phyloP scores from a whole-genome alignment of 2,888 invertebrate genomes.

The Megalurothrips usitatus region DNA sequence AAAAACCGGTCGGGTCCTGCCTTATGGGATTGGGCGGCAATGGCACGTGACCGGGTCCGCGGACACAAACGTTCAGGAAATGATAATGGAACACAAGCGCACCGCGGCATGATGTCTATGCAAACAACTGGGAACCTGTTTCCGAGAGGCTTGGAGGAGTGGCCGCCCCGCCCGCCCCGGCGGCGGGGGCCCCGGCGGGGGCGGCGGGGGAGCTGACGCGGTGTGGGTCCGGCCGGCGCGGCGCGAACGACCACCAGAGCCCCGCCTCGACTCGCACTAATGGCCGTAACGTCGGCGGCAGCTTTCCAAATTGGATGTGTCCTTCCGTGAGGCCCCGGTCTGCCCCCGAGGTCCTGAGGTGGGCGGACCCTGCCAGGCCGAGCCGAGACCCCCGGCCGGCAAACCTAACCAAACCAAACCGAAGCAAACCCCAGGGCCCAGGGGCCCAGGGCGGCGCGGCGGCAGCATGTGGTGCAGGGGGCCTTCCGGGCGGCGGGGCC shows the following conservation, averaged over 20 bases:
- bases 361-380: not conserved
- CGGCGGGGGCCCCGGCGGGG: not conserved
- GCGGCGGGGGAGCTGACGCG: not conserved
- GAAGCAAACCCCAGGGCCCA: too few species aligned
- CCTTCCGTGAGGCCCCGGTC: not conserved
- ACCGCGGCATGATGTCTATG: constrained; percentile 3
- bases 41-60: not conserved
- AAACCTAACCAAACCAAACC: too few species aligned
- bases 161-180: not conserved
- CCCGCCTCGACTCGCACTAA: not conserved
- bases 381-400: too few species aligned
- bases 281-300: constrained; percentile 11
- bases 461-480: too few species aligned
- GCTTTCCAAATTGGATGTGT: constrained; percentile 20
- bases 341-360: too few species aligned
- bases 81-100: constrained; percentile 15
- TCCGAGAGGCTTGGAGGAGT: not conserved
- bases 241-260: constrained; percentile 3
- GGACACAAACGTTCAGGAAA: not conserved
- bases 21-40: not conserved
- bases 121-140: constrained; percentile 14
- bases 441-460: too few species aligned
- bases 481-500: too few species aligned
- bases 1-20: constrained; percentile 13
- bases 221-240: not conserved